These are phyloP conservation scores for Dasyurus viverrinus DNA, from an alignment of 2,113 vertebrate species.

Conservation along the genomic window DNA sequence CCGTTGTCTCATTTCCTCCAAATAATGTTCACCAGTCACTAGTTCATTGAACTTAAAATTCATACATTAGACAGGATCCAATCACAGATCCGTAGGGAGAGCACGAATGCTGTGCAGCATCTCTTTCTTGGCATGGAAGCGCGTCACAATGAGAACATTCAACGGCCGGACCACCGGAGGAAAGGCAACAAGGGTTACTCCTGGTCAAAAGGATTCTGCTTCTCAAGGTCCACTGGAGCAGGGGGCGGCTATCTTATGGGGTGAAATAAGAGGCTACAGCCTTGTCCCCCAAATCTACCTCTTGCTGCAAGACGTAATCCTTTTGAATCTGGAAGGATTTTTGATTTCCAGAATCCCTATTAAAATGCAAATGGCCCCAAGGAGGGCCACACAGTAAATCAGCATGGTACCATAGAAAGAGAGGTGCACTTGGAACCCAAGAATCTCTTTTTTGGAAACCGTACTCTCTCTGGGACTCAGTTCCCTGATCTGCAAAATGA, in stretches of 20 bases:
- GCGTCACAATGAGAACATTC: neutral
- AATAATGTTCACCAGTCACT: neutral
- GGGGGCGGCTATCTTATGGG: neutral
- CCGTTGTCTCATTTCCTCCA: conserved; percentile 50
- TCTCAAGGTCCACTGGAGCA: neutral
- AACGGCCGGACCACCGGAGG: neutral
- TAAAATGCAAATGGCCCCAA: neutral
- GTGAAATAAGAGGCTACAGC: neutral
- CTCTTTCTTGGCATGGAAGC: neutral
- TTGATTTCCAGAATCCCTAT: neutral
- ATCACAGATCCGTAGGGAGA: neutral
- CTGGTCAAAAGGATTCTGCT: neutral
- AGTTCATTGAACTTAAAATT: conserved; percentile 22
- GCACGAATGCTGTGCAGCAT: neutral
- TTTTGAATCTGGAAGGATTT: neutral
- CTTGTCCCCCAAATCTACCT: neutral
- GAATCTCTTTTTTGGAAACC: neutral
- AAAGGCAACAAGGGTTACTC: neutral
- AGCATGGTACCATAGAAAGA: neutral
- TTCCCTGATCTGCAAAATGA: neutral
- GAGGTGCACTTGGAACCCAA: neutral
- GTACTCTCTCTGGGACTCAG: neutral
- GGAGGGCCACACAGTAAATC: neutral
- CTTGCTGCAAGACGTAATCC: neutral
- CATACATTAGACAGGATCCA: conserved; percentile 10